Conservation (phyloP, 1,140 invertebrate species). For the Zaprionus tsacasi region DNA sequence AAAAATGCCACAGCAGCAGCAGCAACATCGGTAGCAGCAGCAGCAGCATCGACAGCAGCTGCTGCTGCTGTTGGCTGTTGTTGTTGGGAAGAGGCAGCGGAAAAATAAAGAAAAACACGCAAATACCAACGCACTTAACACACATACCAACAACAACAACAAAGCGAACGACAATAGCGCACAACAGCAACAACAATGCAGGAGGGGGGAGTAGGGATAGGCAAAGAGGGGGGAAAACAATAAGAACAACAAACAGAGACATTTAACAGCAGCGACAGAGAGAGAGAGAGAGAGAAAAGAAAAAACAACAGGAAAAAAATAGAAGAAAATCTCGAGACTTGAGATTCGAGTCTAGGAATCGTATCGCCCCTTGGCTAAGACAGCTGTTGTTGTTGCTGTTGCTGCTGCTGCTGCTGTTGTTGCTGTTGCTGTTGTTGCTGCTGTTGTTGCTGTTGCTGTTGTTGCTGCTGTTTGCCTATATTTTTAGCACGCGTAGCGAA, state of each 20-base stretch:
- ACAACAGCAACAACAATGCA: slow-evolving; percentile 31
- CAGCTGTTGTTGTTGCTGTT: slow-evolving; percentile 36
- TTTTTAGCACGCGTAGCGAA: slow-evolving; percentile 68
- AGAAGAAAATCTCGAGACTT: slow-evolving; percentile 56
- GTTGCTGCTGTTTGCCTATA: slow-evolving; percentile 43
- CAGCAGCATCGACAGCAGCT: not conserved
- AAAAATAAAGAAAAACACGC: slow-evolving; percentile 45
- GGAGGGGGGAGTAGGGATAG: not conserved
- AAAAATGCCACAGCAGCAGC: slow-evolving; percentile 66
- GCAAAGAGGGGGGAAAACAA: not conserved
- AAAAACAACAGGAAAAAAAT: slow-evolving; percentile 20
- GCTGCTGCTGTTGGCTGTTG: slow-evolving; percentile 21
- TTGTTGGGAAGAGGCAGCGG: slow-evolving; percentile 29
- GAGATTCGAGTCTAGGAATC: slow-evolving; percentile 67
- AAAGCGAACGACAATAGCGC: slow-evolving; percentile 32
- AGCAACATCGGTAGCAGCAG: not conserved
- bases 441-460: slow-evolving; percentile 10
- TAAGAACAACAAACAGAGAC: slow-evolving; percentile 46
- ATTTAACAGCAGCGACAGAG: slow-evolving; percentile 26
- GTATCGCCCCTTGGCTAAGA: slow-evolving; percentile 24
- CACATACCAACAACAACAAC: slow-evolving; percentile 68
- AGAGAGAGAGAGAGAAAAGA: not conserved
- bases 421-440: slow-evolving; percentile 13
- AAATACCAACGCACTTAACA: slow-evolving; percentile 81
- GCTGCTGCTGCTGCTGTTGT: not conserved